A percentile compares a stretch with the other conserved stretches of the same genome.
Evolutionary conservation across 2,113 vertebrate species (phyloP).

Genomic region (Microtus oregoni): DNA sequence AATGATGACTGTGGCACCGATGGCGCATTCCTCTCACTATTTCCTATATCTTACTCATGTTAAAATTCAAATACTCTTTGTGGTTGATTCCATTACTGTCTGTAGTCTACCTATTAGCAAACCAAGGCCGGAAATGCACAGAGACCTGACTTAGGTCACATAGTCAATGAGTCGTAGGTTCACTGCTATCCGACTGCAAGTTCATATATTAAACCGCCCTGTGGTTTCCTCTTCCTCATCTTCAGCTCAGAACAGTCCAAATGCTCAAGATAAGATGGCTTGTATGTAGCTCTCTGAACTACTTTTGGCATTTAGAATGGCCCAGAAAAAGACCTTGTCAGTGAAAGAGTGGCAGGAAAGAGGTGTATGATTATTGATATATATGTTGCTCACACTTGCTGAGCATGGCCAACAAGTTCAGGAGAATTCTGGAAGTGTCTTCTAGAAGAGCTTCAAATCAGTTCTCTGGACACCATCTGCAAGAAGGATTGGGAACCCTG

Average conservation of each 20-base stretch:
- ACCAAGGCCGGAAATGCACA: background rate
- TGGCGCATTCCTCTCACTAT: background rate
- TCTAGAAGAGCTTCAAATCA: background rate
- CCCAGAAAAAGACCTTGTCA: conserved; percentile 9
- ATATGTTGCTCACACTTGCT: conserved; percentile 7
- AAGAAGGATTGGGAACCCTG: background rate
- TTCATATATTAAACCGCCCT: background rate
- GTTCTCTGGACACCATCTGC: background rate
- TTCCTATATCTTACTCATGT: background rate
- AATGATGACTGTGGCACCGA: no score
- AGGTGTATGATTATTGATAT: conserved; percentile 23
- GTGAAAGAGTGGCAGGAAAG: background rate
- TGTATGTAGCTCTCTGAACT: background rate
- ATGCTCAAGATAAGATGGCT: background rate
- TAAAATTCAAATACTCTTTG: background rate
- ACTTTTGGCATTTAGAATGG: conserved; percentile 2
- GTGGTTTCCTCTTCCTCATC: background rate
- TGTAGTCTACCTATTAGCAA: background rate
- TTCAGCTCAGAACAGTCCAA: background rate
- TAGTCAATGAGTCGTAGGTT: background rate
- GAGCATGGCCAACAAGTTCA: conserved; percentile 29
- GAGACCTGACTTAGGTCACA: background rate
- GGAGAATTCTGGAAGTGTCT: background rate
- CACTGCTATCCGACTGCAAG: background rate
- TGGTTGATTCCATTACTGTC: background rate